These are phyloP conservation scores for Coptodon bakossiorum DNA, from an alignment of 2,113 vertebrate species.

Conservation along the genomic window DNA sequence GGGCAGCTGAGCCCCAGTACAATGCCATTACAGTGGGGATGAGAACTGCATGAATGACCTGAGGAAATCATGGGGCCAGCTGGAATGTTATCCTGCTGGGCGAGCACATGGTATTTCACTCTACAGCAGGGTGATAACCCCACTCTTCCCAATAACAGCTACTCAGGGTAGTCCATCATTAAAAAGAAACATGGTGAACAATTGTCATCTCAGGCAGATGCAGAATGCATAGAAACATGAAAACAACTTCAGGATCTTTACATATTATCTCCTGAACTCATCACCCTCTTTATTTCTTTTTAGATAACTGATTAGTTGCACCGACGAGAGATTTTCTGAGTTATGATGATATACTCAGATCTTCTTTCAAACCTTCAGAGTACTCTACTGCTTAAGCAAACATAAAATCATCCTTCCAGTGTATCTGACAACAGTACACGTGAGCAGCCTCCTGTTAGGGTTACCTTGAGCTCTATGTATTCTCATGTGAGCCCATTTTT, in stretches of 20 bases:
- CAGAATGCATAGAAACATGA: background rate
- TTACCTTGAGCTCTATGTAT: background rate
- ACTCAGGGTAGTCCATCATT: constrained; percentile 43
- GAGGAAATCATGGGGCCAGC: constrained; percentile 76
- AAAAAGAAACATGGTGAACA: constrained; percentile 21
- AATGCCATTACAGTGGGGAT: constrained; percentile 71
- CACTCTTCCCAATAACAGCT: constrained; percentile 31
- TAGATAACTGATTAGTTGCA: background rate
- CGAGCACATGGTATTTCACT: constrained; percentile 83
- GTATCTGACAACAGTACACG: background rate
- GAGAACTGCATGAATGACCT: constrained; percentile 67
- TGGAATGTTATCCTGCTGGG: constrained; percentile 88
- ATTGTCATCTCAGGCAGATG: constrained; percentile 8
- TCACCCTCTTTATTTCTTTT: background rate
- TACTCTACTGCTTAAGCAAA: background rate
- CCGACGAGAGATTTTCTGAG: accelerated
- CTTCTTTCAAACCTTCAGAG: background rate
- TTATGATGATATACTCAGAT: background rate
- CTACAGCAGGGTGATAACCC: constrained; percentile 58
- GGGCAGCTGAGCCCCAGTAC: constrained; percentile 55
- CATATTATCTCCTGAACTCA: background rate
- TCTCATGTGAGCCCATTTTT: constrained; percentile 8
- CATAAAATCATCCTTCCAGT: background rate
- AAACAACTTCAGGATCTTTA: background rate
- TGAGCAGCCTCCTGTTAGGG: background rate